Percentiles rank a stretch among this genome's conserved stretches.
These are phyloP conservation scores for Drosophila subquinaria DNA, from an alignment of 2,888 invertebrate genomes.

Conservation along the genomic window DNA sequence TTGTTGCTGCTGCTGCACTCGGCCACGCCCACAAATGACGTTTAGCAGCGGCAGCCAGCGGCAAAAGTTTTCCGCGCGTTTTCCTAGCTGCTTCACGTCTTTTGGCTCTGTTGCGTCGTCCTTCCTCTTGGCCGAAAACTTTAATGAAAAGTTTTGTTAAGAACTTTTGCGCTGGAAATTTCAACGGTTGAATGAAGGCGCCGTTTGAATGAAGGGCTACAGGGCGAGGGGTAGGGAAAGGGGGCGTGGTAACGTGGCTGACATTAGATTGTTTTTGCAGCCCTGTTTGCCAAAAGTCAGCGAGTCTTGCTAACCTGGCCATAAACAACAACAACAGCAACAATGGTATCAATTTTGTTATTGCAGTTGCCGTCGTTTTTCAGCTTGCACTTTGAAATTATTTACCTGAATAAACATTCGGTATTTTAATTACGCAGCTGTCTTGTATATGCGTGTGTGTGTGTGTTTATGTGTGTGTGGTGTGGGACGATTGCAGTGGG, in stretches of 20 bases:
- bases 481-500: slow-evolving; percentile 30
- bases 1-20: slow-evolving; percentile 48
- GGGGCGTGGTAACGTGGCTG: slow-evolving; percentile 43
- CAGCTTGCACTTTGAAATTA: slow-evolving; percentile 76
- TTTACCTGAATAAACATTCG: slow-evolving; percentile 83
- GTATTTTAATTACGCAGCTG: slow-evolving; percentile 81
- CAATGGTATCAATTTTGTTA: slow-evolving; percentile 72
- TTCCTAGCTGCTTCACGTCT: slow-evolving; percentile 31
- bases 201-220: neutral
- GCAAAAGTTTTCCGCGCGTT: slow-evolving; percentile 69
- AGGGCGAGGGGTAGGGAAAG: neutral
- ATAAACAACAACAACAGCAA: slow-evolving; percentile 51
- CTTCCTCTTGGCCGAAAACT: slow-evolving; percentile 74
- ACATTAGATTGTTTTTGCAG: slow-evolving; percentile 73
- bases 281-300: slow-evolving; percentile 71
- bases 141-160: slow-evolving; percentile 81
- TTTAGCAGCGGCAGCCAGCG: slow-evolving; percentile 74
- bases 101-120: slow-evolving; percentile 33
- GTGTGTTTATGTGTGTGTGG: slow-evolving; percentile 20
- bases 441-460: slow-evolving; percentile 15
- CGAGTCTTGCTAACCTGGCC: slow-evolving; percentile 61
- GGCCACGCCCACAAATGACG: slow-evolving; percentile 75
- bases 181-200: slow-evolving; percentile 74
- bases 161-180: slow-evolving; percentile 78
- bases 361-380: slow-evolving; percentile 56